Percentiles rank a stretch among this genome's conserved stretches.
Evolutionary conservation across 2,113 vertebrate genomes (phyloP).

Genomic region (cat (Felis catus)): DNA sequence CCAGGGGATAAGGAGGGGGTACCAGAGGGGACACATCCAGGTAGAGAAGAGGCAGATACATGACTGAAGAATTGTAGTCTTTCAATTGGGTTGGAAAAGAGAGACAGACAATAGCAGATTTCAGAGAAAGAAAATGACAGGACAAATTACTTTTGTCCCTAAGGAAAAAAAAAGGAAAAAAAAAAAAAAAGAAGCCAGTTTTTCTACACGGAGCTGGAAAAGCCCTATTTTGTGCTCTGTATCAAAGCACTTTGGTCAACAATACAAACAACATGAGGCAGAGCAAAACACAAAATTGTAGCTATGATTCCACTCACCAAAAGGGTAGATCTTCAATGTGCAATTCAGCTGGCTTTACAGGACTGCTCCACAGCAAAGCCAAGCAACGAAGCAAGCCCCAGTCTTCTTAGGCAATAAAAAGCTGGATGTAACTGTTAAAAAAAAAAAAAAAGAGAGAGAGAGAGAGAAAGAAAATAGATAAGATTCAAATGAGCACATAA

Average conservation of each 20-base stretch:
- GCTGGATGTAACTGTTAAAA: conserved; percentile 64
- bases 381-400: conserved; percentile 42
- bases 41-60: not conserved
- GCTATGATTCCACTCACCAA: conserved; percentile 80
- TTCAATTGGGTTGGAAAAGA: conserved; percentile 45
- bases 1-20: too few relatives aligned
- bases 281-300: conserved; percentile 32
- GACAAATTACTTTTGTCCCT: conserved; percentile 75
- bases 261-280: conserved; percentile 54
- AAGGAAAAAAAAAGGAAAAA: not conserved
- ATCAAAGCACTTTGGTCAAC: conserved; percentile 62
- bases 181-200: conserved; percentile 43
- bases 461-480: not conserved
- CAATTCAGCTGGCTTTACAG: not conserved
- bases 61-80: not conserved
- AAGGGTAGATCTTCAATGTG: not conserved
- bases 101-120: conserved; percentile 60
- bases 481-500: conserved; percentile 32
- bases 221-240: conserved; percentile 56
- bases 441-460: not conserved
- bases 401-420: not conserved
- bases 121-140: conserved; percentile 67
- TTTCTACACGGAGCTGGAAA: conserved; percentile 69
- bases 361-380: conserved; percentile 48
- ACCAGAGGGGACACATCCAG: not conserved